Conservation (phyloP, 1,140 invertebrate species). For the Calliopsis andreniformis region DNA sequence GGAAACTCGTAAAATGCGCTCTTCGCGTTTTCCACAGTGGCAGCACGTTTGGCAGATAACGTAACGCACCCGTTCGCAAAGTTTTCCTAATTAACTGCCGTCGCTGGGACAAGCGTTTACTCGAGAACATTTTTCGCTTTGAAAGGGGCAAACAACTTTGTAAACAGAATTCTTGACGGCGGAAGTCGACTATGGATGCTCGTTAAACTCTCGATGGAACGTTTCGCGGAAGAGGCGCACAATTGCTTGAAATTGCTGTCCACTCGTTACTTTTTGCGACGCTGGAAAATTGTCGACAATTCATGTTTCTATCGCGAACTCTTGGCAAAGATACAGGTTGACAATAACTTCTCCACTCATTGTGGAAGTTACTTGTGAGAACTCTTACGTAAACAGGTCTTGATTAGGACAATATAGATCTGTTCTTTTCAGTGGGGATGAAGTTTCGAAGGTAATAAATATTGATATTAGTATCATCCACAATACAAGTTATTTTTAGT, state of each 20-base stretch:
- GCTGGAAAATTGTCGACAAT: background rate
- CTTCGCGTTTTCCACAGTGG: background rate
- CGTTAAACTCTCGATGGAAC: constrained; percentile 15
- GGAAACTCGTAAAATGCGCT: background rate
- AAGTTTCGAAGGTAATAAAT: too few species aligned
- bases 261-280: background rate
- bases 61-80: background rate
- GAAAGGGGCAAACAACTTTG: background rate
- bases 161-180: constrained; percentile 15
- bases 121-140: background rate
- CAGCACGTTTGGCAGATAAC: background rate
- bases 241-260: constrained; percentile 13
- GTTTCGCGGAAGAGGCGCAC: background rate
- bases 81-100: constrained; percentile 36
- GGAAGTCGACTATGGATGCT: background rate
- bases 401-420: too few species aligned
- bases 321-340: background rate
- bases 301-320: constrained; percentile 4
- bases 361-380: too few species aligned
- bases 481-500: too few species aligned
- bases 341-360: too few species aligned
- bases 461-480: too few species aligned
- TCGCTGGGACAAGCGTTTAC: background rate
- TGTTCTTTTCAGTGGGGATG: too few species aligned
- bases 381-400: too few species aligned